Conservation (phyloP, 2,113 vertebrate species). For the Gallinago media region DNA sequence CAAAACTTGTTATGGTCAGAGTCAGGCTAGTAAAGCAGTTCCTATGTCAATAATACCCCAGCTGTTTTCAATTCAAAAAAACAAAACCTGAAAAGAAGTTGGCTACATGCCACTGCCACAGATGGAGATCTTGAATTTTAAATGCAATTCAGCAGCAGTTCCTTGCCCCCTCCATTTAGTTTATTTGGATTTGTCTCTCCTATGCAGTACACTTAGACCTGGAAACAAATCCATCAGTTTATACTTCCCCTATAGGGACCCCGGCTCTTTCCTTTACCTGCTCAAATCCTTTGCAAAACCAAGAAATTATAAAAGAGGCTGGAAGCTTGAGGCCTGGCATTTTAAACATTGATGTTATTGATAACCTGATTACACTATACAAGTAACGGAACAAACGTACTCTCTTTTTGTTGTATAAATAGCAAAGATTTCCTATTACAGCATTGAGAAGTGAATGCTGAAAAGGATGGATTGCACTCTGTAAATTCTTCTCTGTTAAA, state of each 20-base stretch:
- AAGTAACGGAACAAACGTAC: not conserved
- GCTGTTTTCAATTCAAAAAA: conserved; percentile 43
- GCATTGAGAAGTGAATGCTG: not conserved
- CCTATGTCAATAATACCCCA: conserved; percentile 11
- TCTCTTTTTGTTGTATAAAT: not conserved
- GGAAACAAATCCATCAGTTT: not conserved
- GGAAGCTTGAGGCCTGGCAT: not conserved
- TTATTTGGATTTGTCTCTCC: not conserved
- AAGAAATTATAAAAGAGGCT: not conserved
- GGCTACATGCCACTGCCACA: conserved; percentile 29
- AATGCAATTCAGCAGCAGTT: not conserved
- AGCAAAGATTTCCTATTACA: not conserved
- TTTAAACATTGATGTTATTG: not conserved
- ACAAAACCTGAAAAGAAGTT: conserved; percentile 33
- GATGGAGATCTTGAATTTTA: conserved; percentile 25
- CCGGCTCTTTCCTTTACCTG: not conserved
- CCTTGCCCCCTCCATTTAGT: not conserved
- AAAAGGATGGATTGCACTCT: not conserved
- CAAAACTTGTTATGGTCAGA: conserved; percentile 25
- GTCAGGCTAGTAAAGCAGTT: conserved; percentile 41
- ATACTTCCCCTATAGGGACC: not conserved
- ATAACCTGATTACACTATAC: not conserved
- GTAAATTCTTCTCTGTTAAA: conserved; percentile 27
- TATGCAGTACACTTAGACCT: not conserved
- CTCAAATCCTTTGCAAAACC: not conserved